Percentiles rank a stretch among this genome's conserved stretches.
These are phyloP conservation scores for Emesis castigata DNA, from an alignment of 2,888 invertebrate genomes.

Conservation along the genomic window DNA sequence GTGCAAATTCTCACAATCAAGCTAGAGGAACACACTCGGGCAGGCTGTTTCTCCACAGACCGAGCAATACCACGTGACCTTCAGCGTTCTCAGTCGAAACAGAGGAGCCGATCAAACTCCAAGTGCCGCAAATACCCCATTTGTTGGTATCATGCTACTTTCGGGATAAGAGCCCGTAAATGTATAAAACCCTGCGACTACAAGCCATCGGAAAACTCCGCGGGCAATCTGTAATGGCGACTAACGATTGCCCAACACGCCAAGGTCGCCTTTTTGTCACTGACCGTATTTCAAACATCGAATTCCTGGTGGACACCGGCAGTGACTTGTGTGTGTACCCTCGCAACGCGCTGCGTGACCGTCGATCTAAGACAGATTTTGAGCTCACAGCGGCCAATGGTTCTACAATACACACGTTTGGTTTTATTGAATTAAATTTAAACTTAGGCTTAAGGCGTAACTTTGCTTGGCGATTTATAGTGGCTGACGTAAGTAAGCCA, in stretches of 20 bases:
- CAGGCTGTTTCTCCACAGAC: background rate
- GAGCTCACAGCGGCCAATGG: conserved; percentile 50
- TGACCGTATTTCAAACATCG: background rate
- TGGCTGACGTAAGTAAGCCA: conserved; percentile 71
- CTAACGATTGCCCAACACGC: too few species aligned
- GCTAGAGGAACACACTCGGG: background rate
- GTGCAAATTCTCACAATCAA: background rate
- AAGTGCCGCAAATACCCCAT: conserved; percentile 26
- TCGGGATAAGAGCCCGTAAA: too few species aligned
- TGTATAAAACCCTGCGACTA: too few species aligned
- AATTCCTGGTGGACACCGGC: conserved; percentile 1
- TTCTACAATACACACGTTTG: conserved; percentile 38
- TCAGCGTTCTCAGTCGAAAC: background rate
- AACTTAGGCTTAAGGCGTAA: conserved; percentile 34
- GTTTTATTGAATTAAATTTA: conserved; percentile 25
- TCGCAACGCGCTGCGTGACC: conserved; percentile 12
- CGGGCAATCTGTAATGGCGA: too few species aligned
- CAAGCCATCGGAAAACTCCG: too few species aligned
- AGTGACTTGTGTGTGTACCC: conserved; percentile 47
- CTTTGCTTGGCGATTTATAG: conserved; percentile 60
- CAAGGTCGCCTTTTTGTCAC: conserved; percentile 1
- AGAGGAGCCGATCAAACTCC: conserved; percentile 27
- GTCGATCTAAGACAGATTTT: conserved; percentile 24
- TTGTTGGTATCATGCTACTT: background rate
- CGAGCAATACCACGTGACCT: background rate